Percentiles rank a stretch among this genome's conserved stretches.
phyloP scores from a whole-genome alignment of 2,888 invertebrate species.

The Rhyacophila evoluta region DNA sequence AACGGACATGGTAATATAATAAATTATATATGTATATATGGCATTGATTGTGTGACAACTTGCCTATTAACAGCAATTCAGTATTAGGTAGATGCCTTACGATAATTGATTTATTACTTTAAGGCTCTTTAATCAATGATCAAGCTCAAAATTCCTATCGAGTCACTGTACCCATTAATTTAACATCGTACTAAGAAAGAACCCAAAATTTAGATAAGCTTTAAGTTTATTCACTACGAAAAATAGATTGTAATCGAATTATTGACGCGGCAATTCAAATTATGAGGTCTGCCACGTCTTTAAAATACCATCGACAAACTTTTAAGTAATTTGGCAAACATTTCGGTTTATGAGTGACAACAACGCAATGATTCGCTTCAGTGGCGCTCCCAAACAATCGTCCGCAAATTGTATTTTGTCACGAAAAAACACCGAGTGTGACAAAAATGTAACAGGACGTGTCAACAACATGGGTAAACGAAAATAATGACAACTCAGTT shows the following conservation, averaged over 20 bases:
- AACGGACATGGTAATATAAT: no score
- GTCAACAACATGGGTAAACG: neutral
- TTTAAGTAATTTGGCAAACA: neutral
- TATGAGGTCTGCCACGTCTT: neutral
- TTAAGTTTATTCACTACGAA: no score
- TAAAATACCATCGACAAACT: neutral
- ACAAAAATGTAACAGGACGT: neutral
- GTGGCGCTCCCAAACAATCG: neutral
- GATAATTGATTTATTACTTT: no score
- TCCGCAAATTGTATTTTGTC: neutral
- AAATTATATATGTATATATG: no score
- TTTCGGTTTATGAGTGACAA: neutral
- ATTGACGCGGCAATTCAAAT: neutral
- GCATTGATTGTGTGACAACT: no score
- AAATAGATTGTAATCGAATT: neutral
- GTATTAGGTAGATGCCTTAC: no score
- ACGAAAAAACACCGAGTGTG: neutral
- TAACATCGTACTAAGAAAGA: no score
- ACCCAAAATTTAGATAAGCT: no score
- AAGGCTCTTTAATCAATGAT: no score
- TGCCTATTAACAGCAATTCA: no score
- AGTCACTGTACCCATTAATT: no score
- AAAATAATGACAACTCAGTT: neutral
- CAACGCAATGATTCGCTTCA: neutral
- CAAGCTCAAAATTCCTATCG: no score